A percentile compares a stretch with the other conserved stretches of the same genome.
Evolutionary conservation across 2,113 vertebrate genomes (phyloP).

Genomic region (Urocolius indicus): DNA sequence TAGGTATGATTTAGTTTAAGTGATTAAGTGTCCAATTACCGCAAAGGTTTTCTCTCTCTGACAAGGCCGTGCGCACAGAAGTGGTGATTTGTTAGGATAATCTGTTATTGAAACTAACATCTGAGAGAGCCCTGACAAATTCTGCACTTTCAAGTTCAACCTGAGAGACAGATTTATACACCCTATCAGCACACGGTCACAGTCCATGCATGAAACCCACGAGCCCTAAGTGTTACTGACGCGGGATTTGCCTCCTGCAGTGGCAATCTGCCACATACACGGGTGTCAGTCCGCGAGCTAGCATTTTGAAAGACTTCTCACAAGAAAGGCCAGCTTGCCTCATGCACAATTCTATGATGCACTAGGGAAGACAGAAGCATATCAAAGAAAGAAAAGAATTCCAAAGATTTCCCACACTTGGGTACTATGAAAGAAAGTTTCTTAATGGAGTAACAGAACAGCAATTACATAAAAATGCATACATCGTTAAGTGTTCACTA

Average conservation of each 20-base stretch:
- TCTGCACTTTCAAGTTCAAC: not conserved
- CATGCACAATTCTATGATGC: not conserved
- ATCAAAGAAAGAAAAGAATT: not conserved
- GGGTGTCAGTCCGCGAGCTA: not conserved
- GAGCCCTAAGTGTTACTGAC: rapidly evolving
- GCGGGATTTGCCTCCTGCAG: not conserved
- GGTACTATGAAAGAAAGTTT: not conserved
- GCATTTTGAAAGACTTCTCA: not conserved
- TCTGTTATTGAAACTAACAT: not conserved
- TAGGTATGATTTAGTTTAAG: not conserved
- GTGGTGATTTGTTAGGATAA: not conserved
- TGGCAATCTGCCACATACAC: rapidly evolving
- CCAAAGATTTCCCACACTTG: not conserved
- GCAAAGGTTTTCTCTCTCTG: not conserved
- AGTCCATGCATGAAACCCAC: not conserved
- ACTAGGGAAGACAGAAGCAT: not conserved
- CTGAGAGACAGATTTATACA: not conserved
- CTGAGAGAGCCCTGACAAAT: not conserved
- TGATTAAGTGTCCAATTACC: not conserved
- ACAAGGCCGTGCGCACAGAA: rapidly evolving
- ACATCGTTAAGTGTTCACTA: not conserved
- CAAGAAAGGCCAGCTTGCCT: not conserved
- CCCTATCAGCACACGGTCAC: not conserved
- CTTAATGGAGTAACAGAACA: not conserved
- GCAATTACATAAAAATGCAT: not conserved